Evolutionary conservation across 2,888 invertebrate species (phyloP).

Genomic region (Torymus texanus): DNA sequence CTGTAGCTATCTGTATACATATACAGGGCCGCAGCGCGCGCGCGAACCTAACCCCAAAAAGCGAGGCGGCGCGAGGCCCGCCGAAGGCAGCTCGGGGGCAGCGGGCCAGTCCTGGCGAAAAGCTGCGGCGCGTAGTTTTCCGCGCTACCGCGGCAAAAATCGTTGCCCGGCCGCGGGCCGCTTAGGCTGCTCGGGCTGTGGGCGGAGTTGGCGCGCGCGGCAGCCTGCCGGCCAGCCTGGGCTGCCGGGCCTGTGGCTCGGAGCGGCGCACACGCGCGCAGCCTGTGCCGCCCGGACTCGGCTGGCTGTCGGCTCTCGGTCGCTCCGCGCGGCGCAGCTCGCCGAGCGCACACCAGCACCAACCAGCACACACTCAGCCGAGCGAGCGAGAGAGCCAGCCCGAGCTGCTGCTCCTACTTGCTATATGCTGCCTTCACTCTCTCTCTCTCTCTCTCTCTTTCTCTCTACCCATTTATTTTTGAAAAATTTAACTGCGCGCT

Average conservation of each 20-base stretch:
- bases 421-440: neutral
- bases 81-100: neutral
- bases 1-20: too few relatives aligned
- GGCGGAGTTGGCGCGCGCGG: conserved; percentile 61
- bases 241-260: conserved; percentile 54
- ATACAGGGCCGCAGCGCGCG: neutral
- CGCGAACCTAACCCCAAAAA: conserved; percentile 42
- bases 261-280: neutral
- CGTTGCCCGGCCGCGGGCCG: conserved; percentile 57
- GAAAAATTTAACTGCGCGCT: conserved; percentile 39
- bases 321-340: neutral
- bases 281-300: too few relatives aligned
- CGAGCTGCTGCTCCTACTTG: conserved; percentile 22
- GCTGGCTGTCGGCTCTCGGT: too few relatives aligned
- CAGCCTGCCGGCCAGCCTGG: conserved; percentile 54
- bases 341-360: neutral
- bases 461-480: conserved; percentile 53
- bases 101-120: neutral
- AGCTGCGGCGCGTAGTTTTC: conserved; percentile 18
- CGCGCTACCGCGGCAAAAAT: conserved; percentile 57
- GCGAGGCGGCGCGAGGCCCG: too few relatives aligned
- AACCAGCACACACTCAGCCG: conserved; percentile 1
- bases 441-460: neutral
- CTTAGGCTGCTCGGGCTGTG: conserved; percentile 68
- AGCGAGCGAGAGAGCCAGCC: conserved; percentile 16